A percentile compares a stretch with the other conserved stretches of the same genome.
Conservation (phyloP, 1,140 invertebrate species). For the Megalopta genalis region DNA sequence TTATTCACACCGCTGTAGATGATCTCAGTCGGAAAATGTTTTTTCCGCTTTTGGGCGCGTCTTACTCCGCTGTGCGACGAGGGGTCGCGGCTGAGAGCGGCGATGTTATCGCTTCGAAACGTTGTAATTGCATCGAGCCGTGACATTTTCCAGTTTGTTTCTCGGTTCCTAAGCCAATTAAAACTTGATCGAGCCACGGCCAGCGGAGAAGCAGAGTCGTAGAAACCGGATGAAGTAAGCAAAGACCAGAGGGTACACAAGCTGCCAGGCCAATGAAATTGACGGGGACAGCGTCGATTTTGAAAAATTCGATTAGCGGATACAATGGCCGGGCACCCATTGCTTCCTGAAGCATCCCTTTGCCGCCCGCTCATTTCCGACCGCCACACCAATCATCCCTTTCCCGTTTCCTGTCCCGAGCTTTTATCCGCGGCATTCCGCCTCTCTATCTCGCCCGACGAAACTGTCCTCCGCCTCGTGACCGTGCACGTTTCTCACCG, state of each 20-base stretch:
- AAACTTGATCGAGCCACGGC: slow-evolving; percentile 48
- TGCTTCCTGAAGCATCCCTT: not conserved
- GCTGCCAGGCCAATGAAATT: slow-evolving; percentile 43
- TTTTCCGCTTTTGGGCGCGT: no score
- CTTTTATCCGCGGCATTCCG: not conserved
- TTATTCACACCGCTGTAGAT: no score
- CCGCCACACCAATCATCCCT: slow-evolving; percentile 7
- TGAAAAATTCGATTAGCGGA: slow-evolving; percentile 62
- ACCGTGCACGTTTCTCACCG: slow-evolving; percentile 18
- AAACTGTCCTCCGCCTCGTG: not conserved
- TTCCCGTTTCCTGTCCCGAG: not conserved
- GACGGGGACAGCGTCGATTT: slow-evolving; percentile 50
- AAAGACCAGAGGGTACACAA: slow-evolving; percentile 22
- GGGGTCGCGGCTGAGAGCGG: not conserved
- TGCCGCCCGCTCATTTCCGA: slow-evolving; percentile 19
- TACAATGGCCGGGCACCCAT: slow-evolving; percentile 37
- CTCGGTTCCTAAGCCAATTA: slow-evolving; percentile 53
- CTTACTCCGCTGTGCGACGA: no score
- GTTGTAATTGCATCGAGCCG: slow-evolving; percentile 38
- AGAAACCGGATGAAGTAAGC: not conserved
- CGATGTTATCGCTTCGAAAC: slow-evolving; percentile 19
- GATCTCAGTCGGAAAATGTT: no score
- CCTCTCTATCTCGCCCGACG: not conserved
- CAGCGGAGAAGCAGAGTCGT: not conserved
- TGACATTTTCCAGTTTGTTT: slow-evolving; percentile 53